A percentile compares a stretch with the other conserved stretches of the same genome.
Evolutionary conservation across 2,888 invertebrate genomes (phyloP).

Genomic region (Ennomos fuscantarius): DNA sequence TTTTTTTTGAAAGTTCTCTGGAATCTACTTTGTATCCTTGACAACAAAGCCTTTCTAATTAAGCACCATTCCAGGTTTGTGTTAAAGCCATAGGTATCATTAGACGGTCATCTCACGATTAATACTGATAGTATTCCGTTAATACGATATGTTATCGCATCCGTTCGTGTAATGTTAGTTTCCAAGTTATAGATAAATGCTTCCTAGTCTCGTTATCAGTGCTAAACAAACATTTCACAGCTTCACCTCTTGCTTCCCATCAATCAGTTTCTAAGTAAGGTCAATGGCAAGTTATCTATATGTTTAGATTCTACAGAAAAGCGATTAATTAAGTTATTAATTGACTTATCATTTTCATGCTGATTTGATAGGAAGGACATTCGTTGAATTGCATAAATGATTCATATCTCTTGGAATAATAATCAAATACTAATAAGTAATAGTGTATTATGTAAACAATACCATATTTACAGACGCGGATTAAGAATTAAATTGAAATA

Average conservation of each 20-base stretch:
- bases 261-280: slow-evolving; percentile 23
- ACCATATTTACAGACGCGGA: no score
- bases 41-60: no score
- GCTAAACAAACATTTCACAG: slow-evolving; percentile 1
- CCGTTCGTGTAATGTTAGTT: background rate
- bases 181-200: slow-evolving; percentile 5
- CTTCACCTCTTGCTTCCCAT: slow-evolving; percentile 13
- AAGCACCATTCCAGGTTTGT: no score
- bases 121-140: no score
- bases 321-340: slow-evolving; percentile 7
- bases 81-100: no score
- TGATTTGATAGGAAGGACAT: slow-evolving; percentile 11
- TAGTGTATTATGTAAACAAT: background rate
- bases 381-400: slow-evolving; percentile 12
- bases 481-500: no score
- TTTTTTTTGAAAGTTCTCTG: no score
- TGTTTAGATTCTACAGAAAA: slow-evolving; percentile 4
- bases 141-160: background rate
- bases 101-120: no score
- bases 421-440: slow-evolving; percentile 6
- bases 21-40: no score
- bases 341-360: slow-evolving; percentile 6
- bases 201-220: slow-evolving; percentile 7
- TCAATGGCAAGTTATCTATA: slow-evolving; percentile 22
- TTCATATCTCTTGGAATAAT: slow-evolving; percentile 14